Evolutionary conservation across 2,888 invertebrate genomes (phyloP).

Genomic region (Beris morrisii): DNA sequence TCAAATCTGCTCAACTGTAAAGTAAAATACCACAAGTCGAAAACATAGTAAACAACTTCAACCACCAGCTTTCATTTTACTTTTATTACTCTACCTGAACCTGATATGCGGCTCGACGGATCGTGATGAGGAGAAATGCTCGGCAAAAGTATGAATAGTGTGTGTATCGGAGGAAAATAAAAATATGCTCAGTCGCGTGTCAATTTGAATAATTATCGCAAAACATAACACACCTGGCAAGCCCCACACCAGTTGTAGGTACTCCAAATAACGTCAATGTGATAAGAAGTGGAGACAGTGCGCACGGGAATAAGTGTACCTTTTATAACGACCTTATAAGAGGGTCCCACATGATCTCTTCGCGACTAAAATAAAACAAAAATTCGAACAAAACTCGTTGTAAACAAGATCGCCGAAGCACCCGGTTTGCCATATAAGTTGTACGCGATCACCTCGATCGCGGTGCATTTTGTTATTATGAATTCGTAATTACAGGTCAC

Average conservation of each 20-base stretch:
- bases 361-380: neutral
- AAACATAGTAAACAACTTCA: neutral
- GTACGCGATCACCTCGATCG: no score
- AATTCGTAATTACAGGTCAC: no score
- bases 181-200: conserved; percentile 35
- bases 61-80: conserved; percentile 16
- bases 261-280: neutral
- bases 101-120: neutral
- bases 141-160: conserved; percentile 17
- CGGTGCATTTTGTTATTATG: no score
- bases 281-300: conserved; percentile 14
- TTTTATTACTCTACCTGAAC: neutral
- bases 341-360: conserved; percentile 21
- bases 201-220: conserved; percentile 35
- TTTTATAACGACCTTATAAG: neutral
- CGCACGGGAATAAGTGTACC: conserved; percentile 7
- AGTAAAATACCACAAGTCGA: neutral
- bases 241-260: neutral
- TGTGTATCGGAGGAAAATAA: no score
- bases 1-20: conserved; percentile 26
- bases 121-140: conserved; percentile 1
- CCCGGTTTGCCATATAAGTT: no score
- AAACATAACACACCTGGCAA: conserved; percentile 34
- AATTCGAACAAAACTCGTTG: conserved; percentile 6
- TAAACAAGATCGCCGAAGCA: neutral